These are phyloP conservation scores for Ganaspis brasiliensis DNA, from an alignment of 2,888 invertebrate species.

Conservation along the genomic window DNA sequence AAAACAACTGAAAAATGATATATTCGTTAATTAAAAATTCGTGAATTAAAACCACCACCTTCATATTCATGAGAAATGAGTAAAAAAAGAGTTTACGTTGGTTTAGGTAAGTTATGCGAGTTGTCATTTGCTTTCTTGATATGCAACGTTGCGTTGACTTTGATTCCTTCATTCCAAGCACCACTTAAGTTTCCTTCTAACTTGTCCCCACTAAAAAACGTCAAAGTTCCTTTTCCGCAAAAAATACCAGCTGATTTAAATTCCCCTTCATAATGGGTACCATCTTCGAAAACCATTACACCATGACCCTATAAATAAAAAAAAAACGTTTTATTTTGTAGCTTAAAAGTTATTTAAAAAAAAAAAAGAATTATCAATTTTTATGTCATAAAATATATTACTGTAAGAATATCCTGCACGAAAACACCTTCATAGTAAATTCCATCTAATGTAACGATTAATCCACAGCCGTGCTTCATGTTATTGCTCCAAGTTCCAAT, in stretches of 20 bases:
- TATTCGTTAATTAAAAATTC: constrained; percentile 39
- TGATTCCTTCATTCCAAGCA: constrained; percentile 89
- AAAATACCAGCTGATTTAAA: constrained; percentile 90
- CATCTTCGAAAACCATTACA: constrained; percentile 93
- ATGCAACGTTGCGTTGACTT: constrained; percentile 88
- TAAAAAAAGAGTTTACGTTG: constrained; percentile 52
- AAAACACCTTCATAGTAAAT: constrained; percentile 96
- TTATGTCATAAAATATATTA: constrained; percentile 71
- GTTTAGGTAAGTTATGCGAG: constrained; percentile 67
- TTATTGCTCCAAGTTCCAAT: constrained; percentile 94
- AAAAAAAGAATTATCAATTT: too few species aligned
- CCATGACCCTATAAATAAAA: constrained; percentile 87
- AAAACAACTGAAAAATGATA: constrained; percentile 34
- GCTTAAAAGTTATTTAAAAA: too few species aligned
- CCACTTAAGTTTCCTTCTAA: constrained; percentile 89
- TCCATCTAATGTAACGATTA: constrained; percentile 93
- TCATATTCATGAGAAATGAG: too few species aligned
- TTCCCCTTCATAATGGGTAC: constrained; percentile 94
- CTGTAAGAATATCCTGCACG: constrained; percentile 89
- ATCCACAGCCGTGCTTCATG: constrained; percentile 90
- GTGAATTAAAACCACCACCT: too few species aligned
- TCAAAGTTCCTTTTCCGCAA: constrained; percentile 90
- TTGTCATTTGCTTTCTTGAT: constrained; percentile 85
- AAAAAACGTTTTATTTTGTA: constrained; percentile 54
- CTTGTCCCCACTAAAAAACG: constrained; percentile 89